Evolutionary conservation across 2,888 invertebrate genomes (phyloP).

Genomic region (Melanotus villosus): DNA sequence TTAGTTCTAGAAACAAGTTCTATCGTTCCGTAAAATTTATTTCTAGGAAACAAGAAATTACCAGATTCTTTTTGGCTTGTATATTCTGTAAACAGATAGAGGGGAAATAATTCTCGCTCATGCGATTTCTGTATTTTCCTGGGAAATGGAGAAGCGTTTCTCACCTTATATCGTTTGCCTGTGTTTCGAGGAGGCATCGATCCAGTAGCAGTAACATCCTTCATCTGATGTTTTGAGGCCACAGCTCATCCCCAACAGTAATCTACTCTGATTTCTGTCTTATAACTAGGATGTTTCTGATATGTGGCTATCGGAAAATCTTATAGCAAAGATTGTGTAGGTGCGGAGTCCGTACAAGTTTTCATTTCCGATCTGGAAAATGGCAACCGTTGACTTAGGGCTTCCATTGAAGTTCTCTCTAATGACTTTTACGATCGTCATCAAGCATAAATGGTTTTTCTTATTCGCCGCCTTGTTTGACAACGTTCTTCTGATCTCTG

Average conservation of each 20-base stretch:
- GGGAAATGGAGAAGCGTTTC: slow-evolving; percentile 12
- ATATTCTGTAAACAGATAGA: slow-evolving; percentile 14
- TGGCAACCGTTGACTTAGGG: slow-evolving; percentile 39
- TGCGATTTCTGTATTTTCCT: slow-evolving; percentile 10
- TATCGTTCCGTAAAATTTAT: background rate
- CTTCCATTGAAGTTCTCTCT: slow-evolving; percentile 44
- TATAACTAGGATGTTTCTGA: slow-evolving; percentile 42
- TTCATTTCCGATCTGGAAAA: slow-evolving; percentile 45
- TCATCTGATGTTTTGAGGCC: slow-evolving; percentile 34
- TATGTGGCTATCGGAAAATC: slow-evolving; percentile 43
- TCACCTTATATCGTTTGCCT: slow-evolving; percentile 12
- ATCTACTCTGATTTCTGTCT: slow-evolving; percentile 42
- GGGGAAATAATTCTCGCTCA: slow-evolving; percentile 2
- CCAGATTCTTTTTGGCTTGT: slow-evolving; percentile 11
- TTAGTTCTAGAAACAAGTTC: slow-evolving; percentile 6
- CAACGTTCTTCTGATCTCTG: slow-evolving; percentile 30
- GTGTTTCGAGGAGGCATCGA: slow-evolving; percentile 28
- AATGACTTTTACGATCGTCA: slow-evolving; percentile 45
- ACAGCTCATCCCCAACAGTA: slow-evolving; percentile 37
- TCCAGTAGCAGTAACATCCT: slow-evolving; percentile 23
- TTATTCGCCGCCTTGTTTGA: slow-evolving; percentile 38
- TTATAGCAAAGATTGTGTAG: slow-evolving; percentile 40
- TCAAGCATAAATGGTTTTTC: slow-evolving; percentile 46
- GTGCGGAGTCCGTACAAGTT: slow-evolving; percentile 42
- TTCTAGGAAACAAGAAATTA: background rate